phyloP scores from a whole-genome alignment of 2,113 vertebrate species.

The Myotis brandtii region DNA sequence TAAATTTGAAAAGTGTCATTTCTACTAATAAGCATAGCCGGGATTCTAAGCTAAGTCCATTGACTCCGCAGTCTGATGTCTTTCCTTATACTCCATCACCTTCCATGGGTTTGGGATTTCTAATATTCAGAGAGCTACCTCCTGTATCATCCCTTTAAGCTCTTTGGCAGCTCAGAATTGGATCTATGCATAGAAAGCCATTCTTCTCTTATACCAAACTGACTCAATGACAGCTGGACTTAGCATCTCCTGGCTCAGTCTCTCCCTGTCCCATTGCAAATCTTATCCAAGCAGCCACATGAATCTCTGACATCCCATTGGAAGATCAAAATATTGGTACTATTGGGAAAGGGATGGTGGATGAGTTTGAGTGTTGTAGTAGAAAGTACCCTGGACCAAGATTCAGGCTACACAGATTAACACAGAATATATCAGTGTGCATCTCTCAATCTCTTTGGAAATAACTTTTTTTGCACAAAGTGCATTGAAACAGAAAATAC shows the following conservation, averaged over 20 bases:
- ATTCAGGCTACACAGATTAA: background rate
- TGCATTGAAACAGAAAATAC: slow-evolving; percentile 7
- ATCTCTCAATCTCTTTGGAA: background rate
- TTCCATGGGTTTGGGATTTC: background rate
- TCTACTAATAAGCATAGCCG: background rate
- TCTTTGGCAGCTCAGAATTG: background rate
- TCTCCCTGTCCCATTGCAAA: background rate
- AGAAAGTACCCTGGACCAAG: background rate
- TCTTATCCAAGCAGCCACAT: background rate
- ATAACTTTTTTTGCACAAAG: slow-evolving; percentile 32
- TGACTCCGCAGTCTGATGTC: background rate
- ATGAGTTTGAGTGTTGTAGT: background rate
- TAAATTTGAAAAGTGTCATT: background rate
- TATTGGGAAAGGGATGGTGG: background rate
- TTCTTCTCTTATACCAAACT: background rate
- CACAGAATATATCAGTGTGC: background rate
- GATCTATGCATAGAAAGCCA: slow-evolving; percentile 4
- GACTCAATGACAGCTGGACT: background rate
- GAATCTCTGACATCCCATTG: background rate
- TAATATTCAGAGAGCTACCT: background rate
- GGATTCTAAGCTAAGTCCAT: background rate
- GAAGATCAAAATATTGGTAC: background rate
- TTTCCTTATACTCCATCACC: background rate
- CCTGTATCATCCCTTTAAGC: background rate
- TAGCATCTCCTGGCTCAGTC: background rate